Base-by-base conservation (phyloP, 2,113 vertebrate species). In the Geothlypis trichas region DNA sequence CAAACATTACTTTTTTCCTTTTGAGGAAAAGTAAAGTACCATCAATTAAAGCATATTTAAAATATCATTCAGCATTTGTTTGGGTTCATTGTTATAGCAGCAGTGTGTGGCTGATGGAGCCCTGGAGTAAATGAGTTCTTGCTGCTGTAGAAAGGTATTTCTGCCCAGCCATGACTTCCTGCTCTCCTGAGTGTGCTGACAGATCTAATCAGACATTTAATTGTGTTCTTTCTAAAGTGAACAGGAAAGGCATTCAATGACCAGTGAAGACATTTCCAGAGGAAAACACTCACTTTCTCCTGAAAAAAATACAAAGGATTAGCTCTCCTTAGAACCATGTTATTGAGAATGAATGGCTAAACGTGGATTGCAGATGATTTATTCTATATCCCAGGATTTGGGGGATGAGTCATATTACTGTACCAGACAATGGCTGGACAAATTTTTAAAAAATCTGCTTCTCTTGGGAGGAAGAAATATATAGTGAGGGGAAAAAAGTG, bases 141-240 rank as follows among this genome's bases (percentile, higher is more conserved):
- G 77, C 55, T 91, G 62, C 62, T 79, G 58, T 11, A 71, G 69
- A 71, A 87, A 87, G 46, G 72, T 73, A 85, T 91, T 93, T 88
- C 59, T 87, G 62, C 59, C 26, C 13, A 7, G 72, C 75, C 46
- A 5, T 67, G 91, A 33, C 68, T 84, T 71, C n/a, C 71, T 74
- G 19, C 63, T 88, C 68, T 81, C 65, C 33, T 35, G 57, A 68
- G 67, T 58, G 49, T 31, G 35, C 71, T 71, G 87, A 75, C 80
- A 95, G 69, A 86, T 78, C 88, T 84, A 74, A 95, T 75, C 84
- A 93, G 39, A 62, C 68, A 69, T 51, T 94, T 96, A 89, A 91
- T 78, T 73, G 37, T 77, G 52, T 57, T 94, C 63, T 90, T 90
- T 39, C 58, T 74, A 41, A 86, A 96, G 51, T 41, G 62, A 84